Evolutionary conservation across 2,797 vertebrate genomes (phyloP).

Genomic region (Oreochromis grahami): DNA sequence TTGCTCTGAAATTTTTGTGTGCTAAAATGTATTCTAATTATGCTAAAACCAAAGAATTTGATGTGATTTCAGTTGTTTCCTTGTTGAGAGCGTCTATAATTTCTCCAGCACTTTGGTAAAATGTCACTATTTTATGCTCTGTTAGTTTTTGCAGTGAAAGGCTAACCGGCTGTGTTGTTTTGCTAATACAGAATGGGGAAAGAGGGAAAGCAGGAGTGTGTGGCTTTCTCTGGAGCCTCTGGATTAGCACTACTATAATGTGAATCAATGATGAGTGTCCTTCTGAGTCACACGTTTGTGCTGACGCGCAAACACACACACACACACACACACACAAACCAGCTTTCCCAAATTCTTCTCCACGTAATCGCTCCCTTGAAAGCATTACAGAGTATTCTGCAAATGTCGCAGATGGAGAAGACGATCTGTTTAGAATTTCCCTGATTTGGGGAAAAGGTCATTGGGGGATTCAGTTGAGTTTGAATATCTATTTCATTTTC

Average conservation of each 20-base stretch:
- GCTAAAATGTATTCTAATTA: not conserved
- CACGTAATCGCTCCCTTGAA: slow-evolving; percentile 47
- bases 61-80: not conserved
- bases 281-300: slow-evolving; percentile 59
- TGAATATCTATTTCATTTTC: slow-evolving; percentile 64
- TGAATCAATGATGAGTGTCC: slow-evolving; percentile 64
- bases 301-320: slow-evolving; percentile 7
- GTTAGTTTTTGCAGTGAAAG: not conserved
- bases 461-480: slow-evolving; percentile 53
- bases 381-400: slow-evolving; percentile 47
- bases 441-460: slow-evolving; percentile 75
- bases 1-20: not conserved
- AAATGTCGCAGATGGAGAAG: slow-evolving; percentile 41
- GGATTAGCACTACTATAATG: slow-evolving; percentile 63
- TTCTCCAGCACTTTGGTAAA: not conserved
- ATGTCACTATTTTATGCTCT: not conserved
- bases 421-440: slow-evolving; percentile 51
- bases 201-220: slow-evolving; percentile 43
- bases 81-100: not conserved
- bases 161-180: slow-evolving; percentile 33
- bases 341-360: slow-evolving; percentile 44
- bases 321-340: not conserved
- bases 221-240: slow-evolving; percentile 55
- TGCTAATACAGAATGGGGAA: slow-evolving; percentile 30
- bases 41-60: not conserved